Base-by-base conservation (phyloP, 1,140 invertebrate species). In the Triops cancriformis region DNA sequence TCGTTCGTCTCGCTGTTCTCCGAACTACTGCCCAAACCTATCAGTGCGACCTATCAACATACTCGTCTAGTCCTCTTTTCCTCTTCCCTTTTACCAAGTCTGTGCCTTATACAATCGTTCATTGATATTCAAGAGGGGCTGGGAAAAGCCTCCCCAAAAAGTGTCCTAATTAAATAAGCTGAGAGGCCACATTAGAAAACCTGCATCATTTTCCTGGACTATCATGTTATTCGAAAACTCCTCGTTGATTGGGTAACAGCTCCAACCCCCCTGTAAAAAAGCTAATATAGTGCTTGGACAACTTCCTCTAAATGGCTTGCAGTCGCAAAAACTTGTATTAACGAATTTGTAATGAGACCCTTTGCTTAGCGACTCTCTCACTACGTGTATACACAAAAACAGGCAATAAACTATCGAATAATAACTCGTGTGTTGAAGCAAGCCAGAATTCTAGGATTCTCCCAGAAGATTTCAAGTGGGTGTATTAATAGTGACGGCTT, bases 31-130 rank as follows among this genome's bases (percentile, higher is more conserved):
- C 51, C 51, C 51, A 23, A 64, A 64, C 51, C 51, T 64, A 64
- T 64, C 51, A 64, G 51, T 64, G 51, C 51, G 51, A 64, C 51
- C 51, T 64, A 64, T 64, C 51, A 64, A 64, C 51, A 64, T 64
- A 64, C 51, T 64, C 51, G 51, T 23, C 51, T 64, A 3, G 51
- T 64, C 51, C 51, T 64, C 51, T 64, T 64, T 64, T 64, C 51
- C 51, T 37, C 31, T 64, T 64, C 51, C 51, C 51, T 64, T 64
- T 64, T 64, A 64, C 51, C 51, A 64, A 64, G 51, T 64, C 51
- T 64, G 51, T 64, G 51, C 51, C 51, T 64, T 64, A 64, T 64
- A 64, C 51, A 64, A 64, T 64, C 51, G 18, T 64, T 64, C 51
- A 64, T 64, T 64, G 51, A 64, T 64, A 64, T 64, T 64, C 51